Evolutionary conservation across 1,140 invertebrate species (phyloP), one percentile per base, ranked within the genome.

Genomic region (Steinernema khuongi): DNA sequence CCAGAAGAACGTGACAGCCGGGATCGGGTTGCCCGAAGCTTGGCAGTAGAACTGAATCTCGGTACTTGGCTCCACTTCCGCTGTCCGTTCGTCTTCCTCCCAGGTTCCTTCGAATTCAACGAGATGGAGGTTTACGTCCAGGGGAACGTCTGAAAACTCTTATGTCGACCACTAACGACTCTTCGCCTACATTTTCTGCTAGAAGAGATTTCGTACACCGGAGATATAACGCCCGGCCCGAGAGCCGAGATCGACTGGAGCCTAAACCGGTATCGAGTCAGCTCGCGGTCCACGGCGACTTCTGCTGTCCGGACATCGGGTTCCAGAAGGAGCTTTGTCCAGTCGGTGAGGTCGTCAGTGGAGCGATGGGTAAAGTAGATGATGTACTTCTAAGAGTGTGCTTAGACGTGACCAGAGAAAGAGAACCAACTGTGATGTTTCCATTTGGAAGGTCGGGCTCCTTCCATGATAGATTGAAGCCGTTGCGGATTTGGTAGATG

Each of bases 401-500:
- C 19, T 14, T 14, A 60, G 4, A 60, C 11, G 22, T 60, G 50
- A 60, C 4, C 11, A 14, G 4, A 7, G 19, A 22, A 7, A 7
- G 14, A 26, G 14, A 60, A 22, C 14, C 26, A n/a, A 60, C 50
- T 11, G 50, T 60, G 26, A 60, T 60, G 26, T 60, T 60, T 22
- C 50, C 50, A 26, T 60, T 60, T 17, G 50, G 7, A 22, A 60
- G 14, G 14, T 60, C 50, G 22, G 50, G 36, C 36, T 41, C 36
- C 7, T 41, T 41, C 36, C 36, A 41, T n/a, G 36, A 41, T n/a
- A 41, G 36, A 41, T 41, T 41, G 50, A 60, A 60, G 50, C 50
- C 50, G 26, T 60, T 60, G 4, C 50, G 50, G 50, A 60, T 26
- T 22, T 60, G 50, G 50, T 60, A 60, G 50, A 60, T 60, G 50